Evolutionary conservation across 2,113 vertebrate genomes (phyloP).

Genomic region (Zootoca vivipara): DNA sequence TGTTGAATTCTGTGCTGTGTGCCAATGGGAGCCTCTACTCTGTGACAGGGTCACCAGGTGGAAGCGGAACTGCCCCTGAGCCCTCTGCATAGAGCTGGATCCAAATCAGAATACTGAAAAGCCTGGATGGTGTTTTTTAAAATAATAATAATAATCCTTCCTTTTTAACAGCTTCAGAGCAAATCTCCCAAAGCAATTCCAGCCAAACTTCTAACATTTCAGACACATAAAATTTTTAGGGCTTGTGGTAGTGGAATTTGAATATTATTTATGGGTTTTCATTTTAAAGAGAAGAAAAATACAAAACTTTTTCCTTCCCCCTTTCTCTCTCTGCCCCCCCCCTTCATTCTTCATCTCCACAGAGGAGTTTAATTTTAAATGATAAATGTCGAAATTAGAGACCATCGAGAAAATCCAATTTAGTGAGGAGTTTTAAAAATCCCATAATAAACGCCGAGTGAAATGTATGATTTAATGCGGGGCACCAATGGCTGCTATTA

Average conservation of each 20-base stretch:
- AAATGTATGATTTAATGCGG: conserved; percentile 91
- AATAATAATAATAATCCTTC: not conserved
- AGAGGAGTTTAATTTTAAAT: conserved; percentile 93
- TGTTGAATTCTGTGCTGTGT: not conserved
- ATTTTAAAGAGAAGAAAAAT: conserved; percentile 76
- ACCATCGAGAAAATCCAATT: conserved; percentile 93
- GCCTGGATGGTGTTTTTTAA: not conserved
- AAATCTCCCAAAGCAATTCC: conserved; percentile 36
- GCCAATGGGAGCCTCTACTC: not conserved
- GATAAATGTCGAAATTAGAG: conserved; percentile 97
- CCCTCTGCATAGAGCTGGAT: not conserved
- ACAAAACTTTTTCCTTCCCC: conserved; percentile 61
- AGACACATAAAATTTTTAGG: conserved; percentile 59
- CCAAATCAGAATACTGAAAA: not conserved
- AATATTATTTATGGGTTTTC: conserved; percentile 83
- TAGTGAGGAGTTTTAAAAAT: conserved; percentile 88
- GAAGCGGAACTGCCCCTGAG: not conserved
- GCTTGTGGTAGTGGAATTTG: conserved; percentile 73
- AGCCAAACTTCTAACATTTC: conserved; percentile 63
- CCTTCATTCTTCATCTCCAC: conserved; percentile 66
- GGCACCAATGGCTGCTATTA: conserved; percentile 89
- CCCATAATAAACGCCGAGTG: conserved; percentile 87
- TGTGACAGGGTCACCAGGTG: not conserved
- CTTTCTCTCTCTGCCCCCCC: conserved; percentile 58
- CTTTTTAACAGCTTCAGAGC: not conserved